Conservation (phyloP, 2,113 vertebrate species). For the Strix uralensis region DNA sequence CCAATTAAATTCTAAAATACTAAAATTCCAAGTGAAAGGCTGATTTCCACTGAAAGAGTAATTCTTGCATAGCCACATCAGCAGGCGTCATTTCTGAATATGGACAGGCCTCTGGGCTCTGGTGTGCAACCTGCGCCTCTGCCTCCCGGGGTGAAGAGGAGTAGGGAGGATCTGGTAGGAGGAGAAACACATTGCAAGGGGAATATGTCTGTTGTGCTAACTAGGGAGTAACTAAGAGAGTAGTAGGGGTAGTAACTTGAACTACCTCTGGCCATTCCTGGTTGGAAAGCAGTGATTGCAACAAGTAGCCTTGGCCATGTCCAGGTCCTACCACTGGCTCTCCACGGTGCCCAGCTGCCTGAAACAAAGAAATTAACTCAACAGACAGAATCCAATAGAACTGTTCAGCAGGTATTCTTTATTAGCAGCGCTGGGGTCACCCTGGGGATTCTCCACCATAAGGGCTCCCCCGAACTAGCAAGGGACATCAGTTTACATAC, state of each 20-base stretch:
- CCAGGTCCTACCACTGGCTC: neutral
- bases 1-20: neutral
- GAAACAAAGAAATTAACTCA: no score
- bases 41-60: neutral
- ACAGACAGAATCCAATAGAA: no score
- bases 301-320: neutral
- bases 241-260: neutral
- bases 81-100: neutral
- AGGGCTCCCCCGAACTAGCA: no score
- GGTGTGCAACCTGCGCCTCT: neutral
- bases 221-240: neutral
- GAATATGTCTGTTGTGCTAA: neutral
- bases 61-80: neutral
- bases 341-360: neutral
- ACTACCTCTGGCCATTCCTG: neutral
- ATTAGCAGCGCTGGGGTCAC: no score
- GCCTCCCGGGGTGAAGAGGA: neutral
- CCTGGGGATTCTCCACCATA: no score
- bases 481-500: no score
- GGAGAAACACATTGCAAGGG: neutral
- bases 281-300: neutral
- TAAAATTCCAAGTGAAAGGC: neutral
- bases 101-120: neutral
- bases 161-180: neutral
- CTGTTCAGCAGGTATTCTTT: no score